Percentiles rank a stretch among this genome's conserved stretches.
Evolutionary conservation across 2,113 vertebrate genomes (phyloP).

Genomic region (Arenaria interpres): DNA sequence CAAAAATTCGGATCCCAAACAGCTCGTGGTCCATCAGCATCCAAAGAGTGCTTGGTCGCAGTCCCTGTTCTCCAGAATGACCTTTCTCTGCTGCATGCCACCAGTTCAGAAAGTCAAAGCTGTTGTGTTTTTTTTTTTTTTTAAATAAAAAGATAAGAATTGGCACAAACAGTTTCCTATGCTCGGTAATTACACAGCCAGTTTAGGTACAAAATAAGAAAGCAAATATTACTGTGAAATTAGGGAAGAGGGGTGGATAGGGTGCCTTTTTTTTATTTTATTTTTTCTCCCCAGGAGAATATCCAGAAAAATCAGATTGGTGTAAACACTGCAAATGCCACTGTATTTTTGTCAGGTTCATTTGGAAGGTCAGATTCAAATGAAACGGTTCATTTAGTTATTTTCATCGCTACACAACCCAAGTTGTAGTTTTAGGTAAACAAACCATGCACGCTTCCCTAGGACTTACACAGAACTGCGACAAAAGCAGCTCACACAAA

Average conservation of each 20-base stretch:
- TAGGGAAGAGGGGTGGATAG: not conserved
- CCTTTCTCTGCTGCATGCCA: not conserved
- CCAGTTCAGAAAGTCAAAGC: not conserved
- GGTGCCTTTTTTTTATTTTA: not conserved
- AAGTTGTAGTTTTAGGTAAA: not conserved
- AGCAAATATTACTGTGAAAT: not conserved
- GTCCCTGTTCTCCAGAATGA: not conserved
- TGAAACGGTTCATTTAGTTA: not conserved
- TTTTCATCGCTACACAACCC: fast-evolving
- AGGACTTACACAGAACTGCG: fast-evolving
- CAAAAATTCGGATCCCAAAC: not conserved
- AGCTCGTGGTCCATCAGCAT: fast-evolving
- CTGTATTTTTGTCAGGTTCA: not conserved
- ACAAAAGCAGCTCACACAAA: not conserved
- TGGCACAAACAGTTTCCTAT: not conserved
- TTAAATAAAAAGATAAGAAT: not conserved
- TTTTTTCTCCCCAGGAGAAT: not conserved
- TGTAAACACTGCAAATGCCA: not conserved
- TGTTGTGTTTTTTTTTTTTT: not conserved
- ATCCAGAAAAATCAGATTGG: not conserved
- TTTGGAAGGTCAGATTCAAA: not conserved
- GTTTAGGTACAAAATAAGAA: not conserved
- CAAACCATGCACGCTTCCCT: fast-evolving
- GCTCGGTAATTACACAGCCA: not conserved
- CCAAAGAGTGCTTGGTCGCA: not conserved